Base-by-base conservation (phyloP, 2,113 vertebrate species). In the Cochlearius cochlearius region DNA sequence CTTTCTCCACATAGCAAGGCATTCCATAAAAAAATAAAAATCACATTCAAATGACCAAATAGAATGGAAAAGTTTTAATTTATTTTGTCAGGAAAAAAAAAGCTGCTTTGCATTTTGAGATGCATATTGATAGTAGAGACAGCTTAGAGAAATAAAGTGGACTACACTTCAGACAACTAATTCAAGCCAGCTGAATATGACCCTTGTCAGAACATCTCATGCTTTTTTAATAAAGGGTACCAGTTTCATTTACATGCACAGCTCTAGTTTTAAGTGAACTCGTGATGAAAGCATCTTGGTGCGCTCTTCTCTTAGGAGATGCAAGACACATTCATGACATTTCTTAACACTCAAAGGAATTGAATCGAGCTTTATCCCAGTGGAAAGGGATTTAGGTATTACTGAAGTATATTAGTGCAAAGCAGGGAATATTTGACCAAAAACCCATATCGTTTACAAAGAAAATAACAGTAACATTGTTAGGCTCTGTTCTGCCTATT, bases 381-480 rank as follows among this genome's bases (percentile, higher is more conserved):
- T 5, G 47, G 29, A 50, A 55, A 81, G 15, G 43, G 63, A 39
- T 83, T 93, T 92, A 79, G 34, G 77, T 81, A 92, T 96, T 56
- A 67, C 27, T 47, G 73, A 80, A 90, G 69, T 15, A 82, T 27
- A 50, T 92, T 39, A 84, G 34, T 53, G 43, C 39, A 88, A 84
- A 63, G 67, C 41, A 94, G 75, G 23, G 32, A 74, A 30, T 49
- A 21, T 90, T 74, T 95, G 47, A 91, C 95, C 63, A 75, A 81
- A 68, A 79, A 91, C 83, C 10, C 47, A 62, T 32, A 53, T 64
- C 12, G 52, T 64, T 71, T 76, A 58, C 75, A 93, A 94, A 62
- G 53, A 92, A 97, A 95, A 89, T 71, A 91, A 38, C 50, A 91
- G 62, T 84, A 77, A 58, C 75, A 83, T 64, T 95, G 96, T 84